These are phyloP conservation scores for Hyles vespertilio DNA, from an alignment of 1,140 invertebrate genomes.

Conservation along the genomic window DNA sequence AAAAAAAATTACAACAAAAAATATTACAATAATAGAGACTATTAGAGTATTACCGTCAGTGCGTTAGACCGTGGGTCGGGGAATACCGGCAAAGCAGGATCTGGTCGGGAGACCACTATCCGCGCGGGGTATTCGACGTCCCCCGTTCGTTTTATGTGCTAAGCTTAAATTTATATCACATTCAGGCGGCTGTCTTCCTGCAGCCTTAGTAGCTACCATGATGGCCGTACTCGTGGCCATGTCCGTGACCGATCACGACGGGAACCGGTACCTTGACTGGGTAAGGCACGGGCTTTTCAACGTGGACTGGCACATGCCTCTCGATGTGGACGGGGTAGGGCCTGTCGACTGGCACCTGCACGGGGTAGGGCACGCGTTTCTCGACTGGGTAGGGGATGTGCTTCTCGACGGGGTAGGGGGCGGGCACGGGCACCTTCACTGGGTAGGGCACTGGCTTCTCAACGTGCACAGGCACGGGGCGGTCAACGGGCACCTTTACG, in stretches of 20 bases:
- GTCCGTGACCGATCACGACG: conserved; percentile 67
- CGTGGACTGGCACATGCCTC: conserved; percentile 77
- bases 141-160: conserved; percentile 51
- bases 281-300: conserved; percentile 78
- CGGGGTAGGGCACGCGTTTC: conserved; percentile 77
- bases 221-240: conserved; percentile 67
- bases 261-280: conserved; percentile 79
- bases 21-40: conserved; percentile 34
- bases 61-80: conserved; percentile 40
- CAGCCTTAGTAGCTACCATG: conserved; percentile 72
- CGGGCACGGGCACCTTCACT: conserved; percentile 74
- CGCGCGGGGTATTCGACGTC: conserved; percentile 30
- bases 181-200: conserved; percentile 64
- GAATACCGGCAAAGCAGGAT: conserved; percentile 38
- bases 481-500: conserved; percentile 78
- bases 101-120: conserved; percentile 40
- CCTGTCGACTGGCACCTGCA: conserved; percentile 78
- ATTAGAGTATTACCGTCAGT: conserved; percentile 52
- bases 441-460: conserved; percentile 76
- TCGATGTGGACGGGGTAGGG: conserved; percentile 78
- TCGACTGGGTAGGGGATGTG: conserved; percentile 77
- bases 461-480: conserved; percentile 77
- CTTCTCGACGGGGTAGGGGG: conserved; percentile 76
- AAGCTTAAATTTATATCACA: conserved; percentile 73
- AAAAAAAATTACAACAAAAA: conserved; percentile 54